Base-by-base conservation (phyloP, 1,140 invertebrate species). In the Drosophila novamexicana region DNA sequence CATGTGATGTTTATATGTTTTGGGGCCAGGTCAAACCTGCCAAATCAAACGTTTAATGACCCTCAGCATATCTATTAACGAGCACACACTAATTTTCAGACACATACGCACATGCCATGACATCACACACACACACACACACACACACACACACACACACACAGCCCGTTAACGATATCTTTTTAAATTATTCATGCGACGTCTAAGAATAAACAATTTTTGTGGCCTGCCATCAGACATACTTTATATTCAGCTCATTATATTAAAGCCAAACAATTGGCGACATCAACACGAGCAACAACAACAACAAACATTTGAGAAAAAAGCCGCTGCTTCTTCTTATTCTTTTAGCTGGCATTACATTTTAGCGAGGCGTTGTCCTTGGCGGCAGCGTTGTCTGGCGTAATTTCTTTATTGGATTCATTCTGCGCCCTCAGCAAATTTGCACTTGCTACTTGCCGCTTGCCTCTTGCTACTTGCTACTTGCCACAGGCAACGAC, bases 331-430 rank as follows among this genome's bases (percentile, higher is more conserved):
- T 18, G 42, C 16, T 22, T 29, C 42, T 14, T 5, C 42, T 50
- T 49, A 45, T 63, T 58, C n/a, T 49, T 47, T 34, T 40, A 36
- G 68, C 59, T 71, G 39, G 73, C 59, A 64, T 82, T 81, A 71
- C 58, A 68, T 81, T 81, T 77, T 47, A 69, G 69, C 58, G 56
- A 52, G 79, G 50, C 79, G 44, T 62, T 73, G 62, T 75, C 69
- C 79, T 89, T 74, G 81, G 58, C 61, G 12, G 59, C 47, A 54
- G 34, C 45, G 64, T 68, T 75, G 74, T 84, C 80, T 84, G 62
- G 71, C 82, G 85, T 89, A 89, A 89, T 89, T 89, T 90, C 85
- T 89, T 89, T 90, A 89, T 89, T 89, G 79, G 84, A 89, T 84
- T 84, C 79, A 79, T 85, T 85, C 53, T 45, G 61, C 63, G 61